Conservation (phyloP, 1,140 invertebrate species). For the Drosophila leontia region DNA sequence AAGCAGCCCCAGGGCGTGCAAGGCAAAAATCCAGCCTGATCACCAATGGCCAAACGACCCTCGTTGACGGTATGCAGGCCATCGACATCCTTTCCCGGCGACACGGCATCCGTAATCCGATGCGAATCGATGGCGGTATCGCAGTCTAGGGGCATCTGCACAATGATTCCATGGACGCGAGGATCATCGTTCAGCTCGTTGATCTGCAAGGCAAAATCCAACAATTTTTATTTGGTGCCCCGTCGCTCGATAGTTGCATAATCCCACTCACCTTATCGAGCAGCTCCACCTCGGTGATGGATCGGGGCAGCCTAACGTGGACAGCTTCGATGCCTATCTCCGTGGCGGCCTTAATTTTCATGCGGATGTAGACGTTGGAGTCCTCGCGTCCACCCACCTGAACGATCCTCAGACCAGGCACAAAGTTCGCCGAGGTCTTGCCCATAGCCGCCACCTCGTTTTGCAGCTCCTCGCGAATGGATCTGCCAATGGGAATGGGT, state of each 20-base stretch:
- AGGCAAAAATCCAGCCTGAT: constrained; percentile 94
- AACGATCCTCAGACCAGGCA: constrained; percentile 92
- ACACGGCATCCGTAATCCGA: constrained; percentile 94
- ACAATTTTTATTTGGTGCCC: neutral
- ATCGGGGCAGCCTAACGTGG: constrained; percentile 92
- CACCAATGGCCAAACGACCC: constrained; percentile 93
- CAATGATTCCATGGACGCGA: constrained; percentile 96
- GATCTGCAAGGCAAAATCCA: constrained; percentile 6
- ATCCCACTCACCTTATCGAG: constrained; percentile 86
- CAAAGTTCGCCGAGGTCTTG: constrained; percentile 87
- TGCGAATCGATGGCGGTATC: constrained; percentile 93
- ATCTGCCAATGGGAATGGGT: constrained; percentile 86
- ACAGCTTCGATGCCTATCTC: constrained; percentile 95
- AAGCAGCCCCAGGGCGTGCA: constrained; percentile 97
- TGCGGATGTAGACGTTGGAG: constrained; percentile 99
- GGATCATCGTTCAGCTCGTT: constrained; percentile 92
- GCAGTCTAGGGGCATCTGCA: constrained; percentile 97
- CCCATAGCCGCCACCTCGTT: constrained; percentile 89
- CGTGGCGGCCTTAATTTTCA: constrained; percentile 96
- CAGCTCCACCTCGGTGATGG: constrained; percentile 92
- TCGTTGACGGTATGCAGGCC: constrained; percentile 96
- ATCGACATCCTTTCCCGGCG: constrained; percentile 96
- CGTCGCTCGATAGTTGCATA: constrained; percentile 36
- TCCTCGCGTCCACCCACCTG: constrained; percentile 97
- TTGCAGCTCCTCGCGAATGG: constrained; percentile 90